Percentiles rank a stretch among this genome's conserved stretches.
Conservation (phyloP, 2,113 vertebrate genomes). For the Mustelus asterias region DNA sequence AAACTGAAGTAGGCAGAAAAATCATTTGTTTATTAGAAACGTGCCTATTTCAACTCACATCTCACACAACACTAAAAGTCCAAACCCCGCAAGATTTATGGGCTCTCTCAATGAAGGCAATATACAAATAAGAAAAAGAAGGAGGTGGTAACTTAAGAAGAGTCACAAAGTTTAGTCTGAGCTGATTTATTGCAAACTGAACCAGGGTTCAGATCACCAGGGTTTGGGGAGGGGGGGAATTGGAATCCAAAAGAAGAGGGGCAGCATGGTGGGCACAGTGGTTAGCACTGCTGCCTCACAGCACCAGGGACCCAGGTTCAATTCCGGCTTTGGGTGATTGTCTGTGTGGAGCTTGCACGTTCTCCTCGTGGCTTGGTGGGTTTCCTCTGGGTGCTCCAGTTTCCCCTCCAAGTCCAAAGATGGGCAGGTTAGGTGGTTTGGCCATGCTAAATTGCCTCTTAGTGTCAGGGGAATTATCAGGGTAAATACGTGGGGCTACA, state of each 20-base stretch:
- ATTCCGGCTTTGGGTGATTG: no score
- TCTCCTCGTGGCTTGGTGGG: no score
- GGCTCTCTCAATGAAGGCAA: background rate
- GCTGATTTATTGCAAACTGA: constrained; percentile 2
- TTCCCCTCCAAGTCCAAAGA: no score
- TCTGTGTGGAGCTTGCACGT: no score
- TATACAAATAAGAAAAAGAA: background rate
- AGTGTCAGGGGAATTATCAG: no score
- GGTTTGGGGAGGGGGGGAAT: background rate
- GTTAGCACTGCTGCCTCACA: no score
- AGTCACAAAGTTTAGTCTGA: background rate
- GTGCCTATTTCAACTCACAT: background rate
- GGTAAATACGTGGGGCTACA: no score
- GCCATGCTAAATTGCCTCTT: no score
- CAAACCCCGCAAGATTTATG: background rate
- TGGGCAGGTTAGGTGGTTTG: no score
- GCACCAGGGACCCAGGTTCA: no score
- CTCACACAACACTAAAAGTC: background rate
- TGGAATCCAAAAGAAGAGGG: background rate
- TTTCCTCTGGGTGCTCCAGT: no score
- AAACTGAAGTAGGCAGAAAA: background rate
- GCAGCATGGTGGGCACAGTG: no score
- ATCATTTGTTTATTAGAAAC: background rate
- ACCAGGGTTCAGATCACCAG: background rate
- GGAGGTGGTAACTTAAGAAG: background rate